A percentile compares a stretch with the other conserved stretches of the same genome.
Conservation (phyloP, 2,113 vertebrate species). For the Jaculus jaculus region DNA sequence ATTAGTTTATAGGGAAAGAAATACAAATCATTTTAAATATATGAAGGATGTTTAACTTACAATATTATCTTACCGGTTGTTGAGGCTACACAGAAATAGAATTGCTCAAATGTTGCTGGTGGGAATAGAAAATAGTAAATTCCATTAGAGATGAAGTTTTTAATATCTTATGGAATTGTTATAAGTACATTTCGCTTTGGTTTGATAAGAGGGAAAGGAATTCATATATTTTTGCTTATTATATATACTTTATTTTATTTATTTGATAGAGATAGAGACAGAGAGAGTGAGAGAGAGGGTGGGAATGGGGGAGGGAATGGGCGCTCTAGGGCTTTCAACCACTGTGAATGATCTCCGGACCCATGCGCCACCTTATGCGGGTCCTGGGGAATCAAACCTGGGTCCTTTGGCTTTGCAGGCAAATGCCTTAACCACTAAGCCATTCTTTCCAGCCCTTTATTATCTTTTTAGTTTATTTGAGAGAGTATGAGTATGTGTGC, state of each 20-base stretch:
- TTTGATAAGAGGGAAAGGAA: not conserved
- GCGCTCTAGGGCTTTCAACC: too few relatives aligned
- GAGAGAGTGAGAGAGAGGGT: too few relatives aligned
- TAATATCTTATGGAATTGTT: conserved; percentile 26
- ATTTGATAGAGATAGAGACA: too few relatives aligned
- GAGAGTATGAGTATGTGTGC: too few relatives aligned
- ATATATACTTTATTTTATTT: not conserved
- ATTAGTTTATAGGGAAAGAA: not conserved
- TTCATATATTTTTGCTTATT: not conserved
- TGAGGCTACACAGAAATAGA: not conserved
- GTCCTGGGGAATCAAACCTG: too few relatives aligned
- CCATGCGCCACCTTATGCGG: too few relatives aligned
- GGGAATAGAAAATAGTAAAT: not conserved
- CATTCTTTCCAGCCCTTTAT: too few relatives aligned
- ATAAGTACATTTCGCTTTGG: not conserved
- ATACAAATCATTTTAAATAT: not conserved
- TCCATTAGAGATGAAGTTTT: not conserved
- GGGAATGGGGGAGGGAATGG: too few relatives aligned
- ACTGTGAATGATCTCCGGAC: too few relatives aligned
- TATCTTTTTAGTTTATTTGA: not conserved
- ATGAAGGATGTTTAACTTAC: not conserved
- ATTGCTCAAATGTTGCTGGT: not conserved
- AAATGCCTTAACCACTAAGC: too few relatives aligned
- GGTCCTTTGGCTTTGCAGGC: too few relatives aligned
- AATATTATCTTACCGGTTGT: not conserved